Conservation (phyloP, 2,113 vertebrate genomes). For the Forbesichthys papilliferus region DNA sequence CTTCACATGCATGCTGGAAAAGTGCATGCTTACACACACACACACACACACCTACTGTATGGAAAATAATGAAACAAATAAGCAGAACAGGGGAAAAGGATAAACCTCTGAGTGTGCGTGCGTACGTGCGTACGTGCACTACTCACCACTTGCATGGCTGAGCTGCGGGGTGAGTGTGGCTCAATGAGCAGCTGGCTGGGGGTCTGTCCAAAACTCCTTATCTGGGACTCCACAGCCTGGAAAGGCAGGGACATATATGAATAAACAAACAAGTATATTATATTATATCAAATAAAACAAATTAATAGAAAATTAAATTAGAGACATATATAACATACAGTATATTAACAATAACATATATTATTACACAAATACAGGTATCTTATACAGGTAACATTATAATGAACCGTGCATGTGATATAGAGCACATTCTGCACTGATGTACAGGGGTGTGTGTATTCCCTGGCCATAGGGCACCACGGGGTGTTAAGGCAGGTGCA, state of each 20-base stretch:
- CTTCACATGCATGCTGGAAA: constrained; percentile 14
- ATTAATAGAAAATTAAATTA: too few species aligned
- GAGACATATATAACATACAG: too few species aligned
- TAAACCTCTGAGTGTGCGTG: background rate
- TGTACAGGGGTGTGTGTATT: too few species aligned
- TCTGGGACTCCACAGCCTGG: constrained; percentile 96
- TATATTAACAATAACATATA: too few species aligned
- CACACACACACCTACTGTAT: constrained; percentile 3
- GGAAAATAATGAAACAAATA: background rate
- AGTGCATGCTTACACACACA: constrained; percentile 17
- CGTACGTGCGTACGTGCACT: constrained; percentile 11
- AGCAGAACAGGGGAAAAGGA: background rate
- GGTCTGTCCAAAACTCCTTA: constrained; percentile 97
- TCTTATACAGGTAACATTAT: too few species aligned
- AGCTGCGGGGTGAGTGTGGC: constrained; percentile 94
- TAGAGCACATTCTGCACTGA: too few species aligned
- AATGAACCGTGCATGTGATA: too few species aligned
- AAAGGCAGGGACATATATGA: constrained; percentile 8
- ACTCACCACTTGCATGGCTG: constrained; percentile 99
- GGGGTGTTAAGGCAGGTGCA: too few species aligned
- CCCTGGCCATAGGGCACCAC: too few species aligned
- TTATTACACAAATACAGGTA: too few species aligned
- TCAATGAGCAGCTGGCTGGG: constrained; percentile 96
- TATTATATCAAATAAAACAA: background rate
- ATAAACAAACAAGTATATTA: background rate